Conservation (phyloP, 2,888 invertebrate genomes). For the Drosophila seclusa region DNA sequence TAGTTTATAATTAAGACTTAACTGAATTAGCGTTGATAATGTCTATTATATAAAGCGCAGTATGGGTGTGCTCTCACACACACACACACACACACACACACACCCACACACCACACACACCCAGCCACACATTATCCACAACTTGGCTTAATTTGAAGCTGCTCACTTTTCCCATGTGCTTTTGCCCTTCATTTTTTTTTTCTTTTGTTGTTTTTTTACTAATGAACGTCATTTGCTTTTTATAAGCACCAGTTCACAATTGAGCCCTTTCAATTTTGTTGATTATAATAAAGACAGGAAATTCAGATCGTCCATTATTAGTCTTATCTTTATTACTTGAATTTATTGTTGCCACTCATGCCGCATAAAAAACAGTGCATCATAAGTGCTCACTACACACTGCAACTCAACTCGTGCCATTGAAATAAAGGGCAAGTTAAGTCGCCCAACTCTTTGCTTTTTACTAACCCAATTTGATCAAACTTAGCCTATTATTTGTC, state of each 20-base stretch:
- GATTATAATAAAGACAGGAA: constrained; percentile 70
- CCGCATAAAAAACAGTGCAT: constrained; percentile 14
- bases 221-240: constrained; percentile 71
- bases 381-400: background rate
- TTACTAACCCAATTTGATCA: background rate
- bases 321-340: constrained; percentile 58
- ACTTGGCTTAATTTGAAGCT: constrained; percentile 32
- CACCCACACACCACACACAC: constrained; percentile 15
- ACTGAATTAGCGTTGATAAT: constrained; percentile 83
- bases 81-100: constrained; percentile 16
- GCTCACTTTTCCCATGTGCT: constrained; percentile 54
- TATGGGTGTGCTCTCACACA: constrained; percentile 2
- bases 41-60: constrained; percentile 65
- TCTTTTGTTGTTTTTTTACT: constrained; percentile 34
- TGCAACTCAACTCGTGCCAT: background rate
- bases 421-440: no score
- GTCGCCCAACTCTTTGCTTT: background rate
- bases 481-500: background rate
- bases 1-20: constrained; percentile 83
- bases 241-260: constrained; percentile 78
- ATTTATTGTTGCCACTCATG: constrained; percentile 51
- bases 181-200: constrained; percentile 7
- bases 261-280: constrained; percentile 79
- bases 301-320: constrained; percentile 31
- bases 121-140: background rate